Evolutionary conservation across 2,888 invertebrate genomes (phyloP), one percentile per base, ranked within the genome.

Genomic region (Thera britannica): DNA sequence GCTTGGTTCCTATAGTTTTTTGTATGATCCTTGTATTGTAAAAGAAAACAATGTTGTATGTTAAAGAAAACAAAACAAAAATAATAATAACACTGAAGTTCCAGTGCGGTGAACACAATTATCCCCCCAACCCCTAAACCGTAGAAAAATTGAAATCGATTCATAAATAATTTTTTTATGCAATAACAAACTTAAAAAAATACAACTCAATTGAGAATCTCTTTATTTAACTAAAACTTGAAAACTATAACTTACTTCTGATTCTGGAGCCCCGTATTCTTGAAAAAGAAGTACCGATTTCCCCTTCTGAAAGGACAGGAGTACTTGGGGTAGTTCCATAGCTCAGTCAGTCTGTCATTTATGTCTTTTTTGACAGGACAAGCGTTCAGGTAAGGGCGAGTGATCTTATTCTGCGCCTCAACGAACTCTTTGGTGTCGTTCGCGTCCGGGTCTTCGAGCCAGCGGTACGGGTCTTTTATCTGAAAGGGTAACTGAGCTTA

Each of bases 241-340:
- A 23, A 6, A 59, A 38, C 2, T 9, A 5, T 38, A 35, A 2
- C 90, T 89, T 80, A 98, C 98, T 96, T 97, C 89, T 99, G 99
- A 90, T 99, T 99, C 92, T 99, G 99, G 66, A 99, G 94, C 1
- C 99, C 99, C 48, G 97, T 96, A 85, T 99, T 99, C 94, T 97
- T 96, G 80, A 96, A 97, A 90, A 97, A 98, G 90, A 97, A 99
- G 89, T 98, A 99, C 84, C 95, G 95, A 73, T 96, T 93, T 2
- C 99, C 99, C 79, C 97, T 95, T 77, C 95, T 95, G 80, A 95
- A 95, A 0, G 99, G 99, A 77, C 97, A 97, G 2, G 97, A 97
- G 90, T 97, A 98, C 92, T 98, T 99, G n/a, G 98, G 98, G 90
- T 97, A 99, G 89, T 99, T 97, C 98, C 98, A 99, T 41, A 99